A percentile compares a stretch with the other conserved stretches of the same genome.
Evolutionary conservation across 2,888 invertebrate genomes (phyloP).

Genomic region (Athetis lepigone): DNA sequence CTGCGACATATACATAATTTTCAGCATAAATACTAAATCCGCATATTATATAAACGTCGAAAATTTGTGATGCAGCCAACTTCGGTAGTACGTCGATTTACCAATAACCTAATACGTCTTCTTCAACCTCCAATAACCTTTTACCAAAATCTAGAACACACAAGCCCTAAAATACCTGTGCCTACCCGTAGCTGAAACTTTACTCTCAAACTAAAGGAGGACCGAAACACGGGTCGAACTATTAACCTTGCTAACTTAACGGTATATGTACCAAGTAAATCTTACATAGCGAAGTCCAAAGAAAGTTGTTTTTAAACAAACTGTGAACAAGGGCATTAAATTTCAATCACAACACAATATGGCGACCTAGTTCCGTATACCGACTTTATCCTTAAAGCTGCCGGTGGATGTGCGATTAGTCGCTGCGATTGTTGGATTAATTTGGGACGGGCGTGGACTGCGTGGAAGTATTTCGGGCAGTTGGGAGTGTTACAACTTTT

Average conservation of each 20-base stretch:
- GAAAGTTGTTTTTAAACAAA: slow-evolving; percentile 74
- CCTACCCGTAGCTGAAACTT: slow-evolving; percentile 20
- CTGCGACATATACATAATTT: too few relatives aligned
- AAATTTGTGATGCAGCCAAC: too few relatives aligned
- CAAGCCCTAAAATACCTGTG: slow-evolving; percentile 13
- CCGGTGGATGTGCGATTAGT: slow-evolving; percentile 47
- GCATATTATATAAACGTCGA: too few relatives aligned
- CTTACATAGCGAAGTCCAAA: slow-evolving; percentile 51
- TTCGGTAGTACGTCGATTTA: too few relatives aligned
- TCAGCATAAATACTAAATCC: too few relatives aligned
- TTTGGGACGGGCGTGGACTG: background rate
- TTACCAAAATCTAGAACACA: slow-evolving; percentile 4
- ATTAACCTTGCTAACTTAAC: slow-evolving; percentile 48
- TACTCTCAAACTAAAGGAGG: slow-evolving; percentile 16
- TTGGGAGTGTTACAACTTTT: too few relatives aligned
- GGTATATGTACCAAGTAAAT: slow-evolving; percentile 42
- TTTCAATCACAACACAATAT: slow-evolving; percentile 80
- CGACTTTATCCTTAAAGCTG: slow-evolving; percentile 63
- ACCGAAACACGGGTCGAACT: slow-evolving; percentile 31
- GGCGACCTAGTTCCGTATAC: slow-evolving; percentile 70
- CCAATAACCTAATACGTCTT: too few relatives aligned
- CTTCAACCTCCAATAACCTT: background rate
- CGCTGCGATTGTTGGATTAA: slow-evolving; percentile 23
- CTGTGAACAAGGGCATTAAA: slow-evolving; percentile 75
- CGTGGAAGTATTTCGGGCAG: too few relatives aligned